Evolutionary conservation across 2,888 invertebrate species (phyloP).

Genomic region (Cinara cedri): DNA sequence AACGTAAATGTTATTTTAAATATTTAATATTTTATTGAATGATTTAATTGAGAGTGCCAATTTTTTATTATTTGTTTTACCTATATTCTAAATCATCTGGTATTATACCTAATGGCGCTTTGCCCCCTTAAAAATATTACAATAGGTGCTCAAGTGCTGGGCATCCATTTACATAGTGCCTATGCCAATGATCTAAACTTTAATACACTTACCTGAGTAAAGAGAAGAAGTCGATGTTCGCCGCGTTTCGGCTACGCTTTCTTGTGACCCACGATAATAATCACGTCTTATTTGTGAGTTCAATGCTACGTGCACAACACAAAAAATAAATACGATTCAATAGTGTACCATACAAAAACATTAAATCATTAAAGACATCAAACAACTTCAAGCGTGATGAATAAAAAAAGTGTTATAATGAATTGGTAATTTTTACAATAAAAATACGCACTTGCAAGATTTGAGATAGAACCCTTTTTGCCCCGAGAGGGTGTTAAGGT

Average conservation of each 20-base stretch:
- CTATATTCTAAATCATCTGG: no score
- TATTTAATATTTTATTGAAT: no score
- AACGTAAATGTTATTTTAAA: no score
- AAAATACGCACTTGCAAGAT: conserved; percentile 74
- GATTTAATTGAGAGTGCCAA: no score
- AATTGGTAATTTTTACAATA: background rate
- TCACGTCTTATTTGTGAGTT: conserved; percentile 73
- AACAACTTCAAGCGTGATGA: background rate
- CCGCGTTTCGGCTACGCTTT: conserved; percentile 74
- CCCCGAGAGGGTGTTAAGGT: conserved; percentile 74
- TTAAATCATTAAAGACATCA: conserved; percentile 39
- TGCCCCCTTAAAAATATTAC: no score
- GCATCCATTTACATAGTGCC: no score
- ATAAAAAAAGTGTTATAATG: background rate
- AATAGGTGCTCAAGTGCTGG: no score
- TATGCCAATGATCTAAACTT: no score
- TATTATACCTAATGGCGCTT: no score
- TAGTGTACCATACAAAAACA: conserved; percentile 57
- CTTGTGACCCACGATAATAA: conserved; percentile 90
- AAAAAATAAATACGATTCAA: conserved; percentile 53
- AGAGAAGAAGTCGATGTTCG: conserved; percentile 60
- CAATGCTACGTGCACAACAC: conserved; percentile 59
- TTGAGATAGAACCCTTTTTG: conserved; percentile 82
- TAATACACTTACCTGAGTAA: conserved; percentile 58
- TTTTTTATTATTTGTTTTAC: no score